Conservation (phyloP, 2,113 vertebrate genomes). For the Psittacus erithacus region DNA sequence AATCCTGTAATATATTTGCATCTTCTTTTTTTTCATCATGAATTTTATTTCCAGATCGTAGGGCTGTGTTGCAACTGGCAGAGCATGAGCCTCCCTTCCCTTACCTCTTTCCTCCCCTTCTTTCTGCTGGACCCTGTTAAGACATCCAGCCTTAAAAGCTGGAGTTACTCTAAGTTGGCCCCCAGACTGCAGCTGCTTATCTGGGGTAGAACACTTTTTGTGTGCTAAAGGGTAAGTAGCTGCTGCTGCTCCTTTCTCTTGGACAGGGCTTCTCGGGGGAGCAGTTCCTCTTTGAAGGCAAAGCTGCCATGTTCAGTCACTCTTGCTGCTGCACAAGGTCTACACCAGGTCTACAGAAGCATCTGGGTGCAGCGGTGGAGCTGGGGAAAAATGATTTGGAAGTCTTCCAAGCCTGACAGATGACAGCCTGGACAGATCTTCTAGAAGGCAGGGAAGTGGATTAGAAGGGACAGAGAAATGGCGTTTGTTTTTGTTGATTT, state of each 20-base stretch:
- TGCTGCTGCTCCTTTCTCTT: background rate
- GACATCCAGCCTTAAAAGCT: background rate
- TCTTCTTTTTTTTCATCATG: background rate
- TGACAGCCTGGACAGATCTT: background rate
- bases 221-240: background rate
- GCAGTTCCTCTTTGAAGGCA: conserved; percentile 17
- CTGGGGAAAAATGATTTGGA: background rate
- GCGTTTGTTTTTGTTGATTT: background rate
- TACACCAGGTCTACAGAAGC: background rate
- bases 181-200: background rate
- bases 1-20: background rate
- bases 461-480: background rate
- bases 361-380: background rate
- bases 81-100: background rate
- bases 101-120: background rate
- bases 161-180: background rate
- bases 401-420: background rate
- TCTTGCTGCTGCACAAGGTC: background rate
- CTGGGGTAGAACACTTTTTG: background rate
- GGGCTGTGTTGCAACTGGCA: background rate
- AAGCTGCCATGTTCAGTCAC: background rate
- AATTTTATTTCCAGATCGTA: background rate
- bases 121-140: background rate
- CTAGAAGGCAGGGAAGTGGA: background rate
- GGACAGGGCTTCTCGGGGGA: background rate